Evolutionary conservation across 2,888 invertebrate species (phyloP), one percentile per base, ranked within the genome.

Genomic region (Teleogryllus oceanicus): DNA sequence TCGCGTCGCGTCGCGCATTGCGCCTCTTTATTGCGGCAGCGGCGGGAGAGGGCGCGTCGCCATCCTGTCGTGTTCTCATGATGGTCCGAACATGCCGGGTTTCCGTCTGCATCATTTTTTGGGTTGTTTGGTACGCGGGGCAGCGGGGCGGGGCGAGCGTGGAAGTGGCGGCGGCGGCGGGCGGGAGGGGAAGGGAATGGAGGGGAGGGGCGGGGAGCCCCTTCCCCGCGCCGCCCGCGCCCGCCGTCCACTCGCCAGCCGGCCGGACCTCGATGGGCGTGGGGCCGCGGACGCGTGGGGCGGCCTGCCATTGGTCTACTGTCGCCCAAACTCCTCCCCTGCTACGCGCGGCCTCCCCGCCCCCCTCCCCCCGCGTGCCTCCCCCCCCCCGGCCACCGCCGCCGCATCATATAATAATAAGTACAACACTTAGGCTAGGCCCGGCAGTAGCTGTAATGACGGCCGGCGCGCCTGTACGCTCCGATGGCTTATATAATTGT

Each of bases 321-420:
- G 24, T 24, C 24, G 24, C 24, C 24, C 24, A 24, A 24, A 24
- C 24, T 24, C 24, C 24, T 24, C 24, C 24, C 24, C 24, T 24
- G 24, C 24, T 24, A 24, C 24, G 24, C 24, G 24, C 24, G 24
- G 24, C 2, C 24, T 24, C 62, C 62, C 62, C 16, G 62, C 62
- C 62, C 18, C 18, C 62, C 12, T 3, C 62, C 18, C 62, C 62
- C 62, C 18, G 16, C 62, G 62, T 18, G 16, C 62, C 62, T 62
- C 62, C 18, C 62, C 62, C 18, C 62, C 62, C 5, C 62, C 18
- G 3, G 62, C 18, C 62, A 16, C 62, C 18, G 16, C 16, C 62
- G 62, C 62, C 62, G 16, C 62, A 62, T 62, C 62, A 62, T 62
- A 62, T 62, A 62, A 62, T 62, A 62, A 62, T 62, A 62, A 62